Evolutionary conservation across 2,888 invertebrate genomes (phyloP).

Genomic region (Chelonus formosanus): DNA sequence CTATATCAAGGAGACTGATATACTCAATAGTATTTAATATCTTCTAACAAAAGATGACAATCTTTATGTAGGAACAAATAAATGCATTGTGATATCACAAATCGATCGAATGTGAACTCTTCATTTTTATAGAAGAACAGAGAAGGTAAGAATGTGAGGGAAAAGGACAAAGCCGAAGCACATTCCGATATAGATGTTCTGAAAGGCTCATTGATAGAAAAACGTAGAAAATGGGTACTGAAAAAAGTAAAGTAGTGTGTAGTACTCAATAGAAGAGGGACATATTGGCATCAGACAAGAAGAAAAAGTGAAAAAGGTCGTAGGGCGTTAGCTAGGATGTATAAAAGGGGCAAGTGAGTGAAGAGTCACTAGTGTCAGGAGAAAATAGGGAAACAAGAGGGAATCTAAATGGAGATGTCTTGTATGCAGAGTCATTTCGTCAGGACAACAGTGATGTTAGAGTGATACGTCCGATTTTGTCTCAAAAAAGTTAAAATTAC

Average conservation of each 20-base stretch:
- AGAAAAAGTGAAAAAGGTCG: constrained; percentile 32
- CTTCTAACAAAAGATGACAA: neutral
- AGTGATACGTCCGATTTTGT: constrained; percentile 30
- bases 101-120: neutral
- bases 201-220: constrained; percentile 2
- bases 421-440: constrained; percentile 57
- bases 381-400: constrained; percentile 30
- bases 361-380: constrained; percentile 35
- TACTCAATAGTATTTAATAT: neutral
- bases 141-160: neutral
- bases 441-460: constrained; percentile 48
- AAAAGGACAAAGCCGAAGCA: neutral
- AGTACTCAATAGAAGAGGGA: constrained; percentile 4
- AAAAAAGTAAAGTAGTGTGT: constrained; percentile 10
- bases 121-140: neutral
- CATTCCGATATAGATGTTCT: constrained; percentile 14
- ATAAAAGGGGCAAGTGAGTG: constrained; percentile 41
- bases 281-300: constrained; percentile 15
- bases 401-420: constrained; percentile 62
- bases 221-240: constrained; percentile 8
- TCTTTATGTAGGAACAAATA: neutral
- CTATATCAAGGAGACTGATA: neutral
- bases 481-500: constrained; percentile 56
- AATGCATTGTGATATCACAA: constrained; percentile 6
- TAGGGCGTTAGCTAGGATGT: constrained; percentile 40